These are phyloP conservation scores for Carcinoscorpius rotundicauda DNA, from an alignment of 1,140 invertebrate species.

Conservation along the genomic window DNA sequence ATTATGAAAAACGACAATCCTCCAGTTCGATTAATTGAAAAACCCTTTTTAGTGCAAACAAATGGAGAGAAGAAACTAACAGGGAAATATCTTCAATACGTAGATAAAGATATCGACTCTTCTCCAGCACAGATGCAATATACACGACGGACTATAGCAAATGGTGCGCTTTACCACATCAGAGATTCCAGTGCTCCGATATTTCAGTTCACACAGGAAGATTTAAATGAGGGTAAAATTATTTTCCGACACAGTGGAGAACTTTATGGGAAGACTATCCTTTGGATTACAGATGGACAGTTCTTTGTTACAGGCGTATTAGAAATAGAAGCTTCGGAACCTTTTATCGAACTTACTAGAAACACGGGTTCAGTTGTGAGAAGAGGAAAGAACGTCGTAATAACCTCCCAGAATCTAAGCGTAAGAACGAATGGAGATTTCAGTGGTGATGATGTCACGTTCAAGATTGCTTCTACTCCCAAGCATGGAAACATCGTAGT, in stretches of 20 bases:
- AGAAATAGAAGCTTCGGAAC: slow-evolving; percentile 38
- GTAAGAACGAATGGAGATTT: slow-evolving; percentile 60
- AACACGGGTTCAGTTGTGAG: slow-evolving; percentile 36
- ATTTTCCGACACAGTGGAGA: slow-evolving; percentile 69
- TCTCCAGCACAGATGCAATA: slow-evolving; percentile 51
- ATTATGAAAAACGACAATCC: slow-evolving; percentile 79
- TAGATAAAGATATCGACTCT: slow-evolving; percentile 71
- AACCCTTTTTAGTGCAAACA: slow-evolving; percentile 71
- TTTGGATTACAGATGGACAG: slow-evolving; percentile 56
- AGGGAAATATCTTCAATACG: slow-evolving; percentile 57
- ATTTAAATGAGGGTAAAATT: slow-evolving; percentile 61
- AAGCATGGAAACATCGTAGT: slow-evolving; percentile 30
- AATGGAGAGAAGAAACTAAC: slow-evolving; percentile 63
- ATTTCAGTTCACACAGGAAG: slow-evolving; percentile 62
- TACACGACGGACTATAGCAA: slow-evolving; percentile 55
- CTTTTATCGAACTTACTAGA: slow-evolving; percentile 35
- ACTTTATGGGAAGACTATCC: slow-evolving; percentile 52
- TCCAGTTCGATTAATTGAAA: slow-evolving; percentile 54
- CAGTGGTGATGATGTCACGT: slow-evolving; percentile 28
- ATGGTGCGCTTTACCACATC: slow-evolving; percentile 44
- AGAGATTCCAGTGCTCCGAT: slow-evolving; percentile 25
- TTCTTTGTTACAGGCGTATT: slow-evolving; percentile 33
- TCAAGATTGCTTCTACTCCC: slow-evolving; percentile 32
- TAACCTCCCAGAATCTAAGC: slow-evolving; percentile 33
- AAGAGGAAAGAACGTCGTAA: slow-evolving; percentile 26